Conservation (phyloP, 2,888 invertebrate species). For the Ornithoptera alexandrae region DNA sequence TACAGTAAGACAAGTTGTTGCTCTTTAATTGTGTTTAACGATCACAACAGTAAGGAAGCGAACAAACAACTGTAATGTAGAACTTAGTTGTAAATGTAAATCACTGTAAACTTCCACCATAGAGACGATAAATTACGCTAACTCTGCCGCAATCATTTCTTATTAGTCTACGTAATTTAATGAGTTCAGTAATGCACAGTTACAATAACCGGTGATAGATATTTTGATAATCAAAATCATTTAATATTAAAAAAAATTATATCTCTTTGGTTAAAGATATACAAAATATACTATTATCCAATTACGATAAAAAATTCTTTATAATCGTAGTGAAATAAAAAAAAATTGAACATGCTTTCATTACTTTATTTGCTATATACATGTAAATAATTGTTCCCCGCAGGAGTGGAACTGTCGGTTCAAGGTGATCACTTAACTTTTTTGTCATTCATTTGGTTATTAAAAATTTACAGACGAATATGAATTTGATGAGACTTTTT, state of each 20-base stretch:
- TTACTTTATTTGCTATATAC: too few relatives aligned
- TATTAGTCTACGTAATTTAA: background rate
- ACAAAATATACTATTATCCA: too few relatives aligned
- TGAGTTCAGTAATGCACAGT: background rate
- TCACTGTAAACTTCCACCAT: background rate
- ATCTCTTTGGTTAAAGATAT: too few relatives aligned
- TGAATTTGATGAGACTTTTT: background rate
- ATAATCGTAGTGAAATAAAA: too few relatives aligned
- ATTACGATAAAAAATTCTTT: too few relatives aligned
- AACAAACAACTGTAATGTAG: slow-evolving; percentile 7
- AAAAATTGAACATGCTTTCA: too few relatives aligned
- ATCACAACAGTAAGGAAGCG: background rate
- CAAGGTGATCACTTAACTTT: background rate
- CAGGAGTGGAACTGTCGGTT: background rate
- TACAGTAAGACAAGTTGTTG: slow-evolving; percentile 1
- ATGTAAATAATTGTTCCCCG: too few relatives aligned
- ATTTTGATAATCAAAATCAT: too few relatives aligned
- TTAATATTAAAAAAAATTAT: too few relatives aligned
- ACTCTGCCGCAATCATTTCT: background rate
- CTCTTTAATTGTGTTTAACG: slow-evolving; percentile 4
- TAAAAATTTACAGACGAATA: background rate
- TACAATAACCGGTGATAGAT: background rate
- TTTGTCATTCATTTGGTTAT: background rate
- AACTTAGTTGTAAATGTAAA: slow-evolving; percentile 6
- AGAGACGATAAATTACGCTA: background rate